Evolutionary conservation across 2,888 invertebrate species (phyloP), one percentile per base, ranked within the genome.

Genomic region (Pristionchus entomophagus): DNA sequence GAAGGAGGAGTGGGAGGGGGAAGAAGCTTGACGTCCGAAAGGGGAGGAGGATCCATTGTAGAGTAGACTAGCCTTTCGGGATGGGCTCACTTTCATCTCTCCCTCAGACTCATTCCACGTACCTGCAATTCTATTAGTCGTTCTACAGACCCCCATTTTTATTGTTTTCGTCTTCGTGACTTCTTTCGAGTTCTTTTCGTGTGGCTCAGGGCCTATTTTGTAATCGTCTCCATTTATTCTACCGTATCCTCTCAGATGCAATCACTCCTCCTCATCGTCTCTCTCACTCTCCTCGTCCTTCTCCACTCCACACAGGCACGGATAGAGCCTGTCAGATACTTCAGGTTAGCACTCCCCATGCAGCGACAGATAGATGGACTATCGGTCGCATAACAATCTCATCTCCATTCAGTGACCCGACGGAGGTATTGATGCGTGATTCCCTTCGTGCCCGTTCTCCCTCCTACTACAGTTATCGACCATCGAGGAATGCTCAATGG

Each of bases 21-120:
- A 17, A 26, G 41, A 77, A 49, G 49, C 29, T 45, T 29, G 32
- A 78, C 78, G 78, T 69, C 69, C 69, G 41, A 35, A 38, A 69
- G 38, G 62, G 62, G 62, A 62, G 62, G 62, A 62, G 69, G 69
- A 69, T 69, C 41, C 69, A 69, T 69, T 69, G 69, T 69, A 69
- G 32, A 69, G 69, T 69, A 35, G 38, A 69, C 22, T 38, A 22
- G 35, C 2, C 29, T 32, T 62, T 35, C 62, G 32, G 62, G 32
- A 38, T 14, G 38, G 38, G 19, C 35, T 38, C 69, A 6, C 59
- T 65, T 35, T 35, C 65, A 56, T 65, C 41, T 32, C 8, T 69
- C 69, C 4, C n/a, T 22, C 38, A 8, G n/a, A n/a, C 45, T 22
- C 38, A 19, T 29, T 26, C 6, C 22, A 22, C 19, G 65, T 32